Evolutionary conservation across 1,140 invertebrate species (phyloP).

Genomic region (Anthonomus grandis): DNA sequence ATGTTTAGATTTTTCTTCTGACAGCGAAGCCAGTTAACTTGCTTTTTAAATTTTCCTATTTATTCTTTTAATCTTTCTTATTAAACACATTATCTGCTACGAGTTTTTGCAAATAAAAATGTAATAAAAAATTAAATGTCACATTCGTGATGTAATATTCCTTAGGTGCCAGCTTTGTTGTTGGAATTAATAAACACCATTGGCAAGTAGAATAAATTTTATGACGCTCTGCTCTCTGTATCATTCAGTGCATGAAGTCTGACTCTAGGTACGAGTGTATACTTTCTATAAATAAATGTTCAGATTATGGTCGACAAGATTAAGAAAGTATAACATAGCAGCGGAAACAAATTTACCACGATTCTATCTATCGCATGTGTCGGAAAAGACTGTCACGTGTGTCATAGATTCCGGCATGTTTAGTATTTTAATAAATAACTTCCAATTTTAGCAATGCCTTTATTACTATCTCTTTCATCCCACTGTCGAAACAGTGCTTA

Average conservation of each 20-base stretch:
- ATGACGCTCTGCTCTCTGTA: neutral
- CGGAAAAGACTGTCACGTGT: too few species aligned
- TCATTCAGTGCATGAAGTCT: neutral
- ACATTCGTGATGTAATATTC: conserved; percentile 4
- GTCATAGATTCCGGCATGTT: neutral
- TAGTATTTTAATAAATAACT: conserved; percentile 5
- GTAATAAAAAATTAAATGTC: neutral
- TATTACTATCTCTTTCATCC: conserved; percentile 3
- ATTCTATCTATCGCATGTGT: too few species aligned
- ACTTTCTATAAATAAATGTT: neutral
- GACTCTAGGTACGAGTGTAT: neutral
- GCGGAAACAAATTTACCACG: neutral
- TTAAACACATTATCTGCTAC: conserved; percentile 5
- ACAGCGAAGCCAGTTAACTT: conserved; percentile 1
- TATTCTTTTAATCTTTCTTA: too few species aligned
- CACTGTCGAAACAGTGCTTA: conserved; percentile 3
- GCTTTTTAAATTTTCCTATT: neutral
- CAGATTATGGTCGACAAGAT: neutral
- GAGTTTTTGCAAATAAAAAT: conserved; percentile 4
- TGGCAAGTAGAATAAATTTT: neutral
- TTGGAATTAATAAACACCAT: neutral
- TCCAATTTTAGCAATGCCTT: neutral
- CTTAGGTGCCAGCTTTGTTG: neutral
- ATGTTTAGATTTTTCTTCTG: neutral
- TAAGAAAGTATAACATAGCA: neutral